phyloP scores from a whole-genome alignment of 2,888 invertebrate genomes.

The Ernsta delagoae region DNA sequence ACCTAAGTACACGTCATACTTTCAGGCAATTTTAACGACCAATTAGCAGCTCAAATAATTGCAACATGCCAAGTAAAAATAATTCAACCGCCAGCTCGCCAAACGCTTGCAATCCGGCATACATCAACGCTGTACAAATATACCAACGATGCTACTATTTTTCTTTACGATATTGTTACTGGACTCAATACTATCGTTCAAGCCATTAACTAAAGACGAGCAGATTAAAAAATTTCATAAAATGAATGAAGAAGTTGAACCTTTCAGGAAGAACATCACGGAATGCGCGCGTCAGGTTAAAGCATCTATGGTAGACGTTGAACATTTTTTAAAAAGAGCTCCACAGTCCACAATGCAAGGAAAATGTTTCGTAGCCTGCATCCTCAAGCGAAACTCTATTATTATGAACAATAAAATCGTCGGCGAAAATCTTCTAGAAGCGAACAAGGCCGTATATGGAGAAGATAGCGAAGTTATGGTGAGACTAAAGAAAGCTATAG shows the following conservation, averaged over 20 bases:
- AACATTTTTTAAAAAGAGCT: constrained; percentile 69
- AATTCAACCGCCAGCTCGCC: constrained; percentile 37
- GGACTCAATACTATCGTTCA: constrained; percentile 46
- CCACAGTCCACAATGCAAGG: constrained; percentile 68
- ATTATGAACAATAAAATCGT: constrained; percentile 70
- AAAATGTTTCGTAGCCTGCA: constrained; percentile 78
- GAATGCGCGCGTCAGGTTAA: constrained; percentile 75
- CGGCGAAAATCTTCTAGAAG: constrained; percentile 59
- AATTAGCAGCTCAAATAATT: constrained; percentile 50
- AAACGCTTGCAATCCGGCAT: too few relatives aligned
- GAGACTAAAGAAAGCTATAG: constrained; percentile 61
- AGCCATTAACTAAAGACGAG: constrained; percentile 68
- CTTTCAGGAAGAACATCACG: constrained; percentile 70
- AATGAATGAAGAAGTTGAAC: constrained; percentile 67
- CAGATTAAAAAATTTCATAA: constrained; percentile 63
- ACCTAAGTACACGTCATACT: constrained; percentile 24
- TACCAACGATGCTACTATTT: constrained; percentile 6
- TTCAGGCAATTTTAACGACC: constrained; percentile 52
- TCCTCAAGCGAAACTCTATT: constrained; percentile 68
- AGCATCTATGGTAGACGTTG: constrained; percentile 68
- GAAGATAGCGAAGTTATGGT: constrained; percentile 71
- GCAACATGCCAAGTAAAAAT: neutral
- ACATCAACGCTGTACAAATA: constrained; percentile 35
- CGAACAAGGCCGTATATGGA: constrained; percentile 66
- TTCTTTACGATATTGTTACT: constrained; percentile 33